Evolutionary conservation across 1,140 invertebrate genomes (phyloP).

Genomic region (Metaphire vulgaris): DNA sequence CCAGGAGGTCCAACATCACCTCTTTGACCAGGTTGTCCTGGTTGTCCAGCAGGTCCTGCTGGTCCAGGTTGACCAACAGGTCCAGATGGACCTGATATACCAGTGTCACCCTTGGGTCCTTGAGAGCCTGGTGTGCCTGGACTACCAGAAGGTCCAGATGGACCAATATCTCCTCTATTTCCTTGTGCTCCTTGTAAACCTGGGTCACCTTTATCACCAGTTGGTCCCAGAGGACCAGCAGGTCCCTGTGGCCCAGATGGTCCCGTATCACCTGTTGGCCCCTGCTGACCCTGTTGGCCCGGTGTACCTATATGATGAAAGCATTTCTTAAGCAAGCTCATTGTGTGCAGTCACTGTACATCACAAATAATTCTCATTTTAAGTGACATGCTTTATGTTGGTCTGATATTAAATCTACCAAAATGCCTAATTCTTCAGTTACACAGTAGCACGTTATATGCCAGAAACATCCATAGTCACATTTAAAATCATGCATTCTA

Average conservation of each 20-base stretch:
- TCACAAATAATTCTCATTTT: no score
- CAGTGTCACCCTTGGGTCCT: constrained; percentile 12
- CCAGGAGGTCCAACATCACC: constrained; percentile 6
- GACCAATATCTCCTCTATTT: constrained; percentile 7
- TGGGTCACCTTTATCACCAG: neutral
- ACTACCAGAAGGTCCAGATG: constrained; percentile 58
- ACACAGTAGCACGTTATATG: no score
- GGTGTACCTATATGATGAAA: no score
- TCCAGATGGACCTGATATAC: constrained; percentile 6
- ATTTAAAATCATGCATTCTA: no score
- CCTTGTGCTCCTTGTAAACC: neutral
- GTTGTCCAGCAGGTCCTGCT: constrained; percentile 2
- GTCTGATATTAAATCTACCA: no score
- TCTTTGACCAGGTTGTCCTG: neutral
- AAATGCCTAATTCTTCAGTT: no score
- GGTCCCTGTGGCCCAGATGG: neutral
- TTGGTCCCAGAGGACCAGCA: neutral
- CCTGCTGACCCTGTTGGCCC: neutral
- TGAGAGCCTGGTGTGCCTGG: constrained; percentile 51
- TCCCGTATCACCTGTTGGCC: neutral
- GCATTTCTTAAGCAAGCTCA: no score
- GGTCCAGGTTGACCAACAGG: constrained; percentile 15
- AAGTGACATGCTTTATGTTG: no score
- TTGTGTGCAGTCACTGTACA: no score
- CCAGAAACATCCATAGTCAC: no score